Evolutionary conservation across 2,797 vertebrate species (phyloP).

Genomic region (Danio kyathit): DNA sequence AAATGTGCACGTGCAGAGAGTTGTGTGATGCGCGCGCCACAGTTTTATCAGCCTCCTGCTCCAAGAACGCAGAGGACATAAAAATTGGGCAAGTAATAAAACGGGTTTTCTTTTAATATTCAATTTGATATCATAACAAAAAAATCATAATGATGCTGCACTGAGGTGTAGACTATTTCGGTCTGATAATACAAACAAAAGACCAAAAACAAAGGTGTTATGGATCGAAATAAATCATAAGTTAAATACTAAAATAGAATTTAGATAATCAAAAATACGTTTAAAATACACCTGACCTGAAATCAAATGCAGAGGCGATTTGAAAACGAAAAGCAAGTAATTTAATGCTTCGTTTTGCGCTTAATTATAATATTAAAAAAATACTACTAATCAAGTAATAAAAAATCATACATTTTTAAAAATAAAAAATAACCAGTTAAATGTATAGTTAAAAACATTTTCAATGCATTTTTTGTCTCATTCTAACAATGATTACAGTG

Average conservation of each 20-base stretch:
- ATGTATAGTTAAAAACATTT: not conserved
- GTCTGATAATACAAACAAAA: not conserved
- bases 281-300: not conserved
- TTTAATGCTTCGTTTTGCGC: not conserved
- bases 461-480: not conserved
- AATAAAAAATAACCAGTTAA: not conserved
- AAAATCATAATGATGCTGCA: not conserved
- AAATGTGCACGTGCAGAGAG: slow-evolving; percentile 68
- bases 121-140: not conserved
- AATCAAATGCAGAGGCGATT: not conserved
- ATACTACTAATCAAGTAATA: not conserved
- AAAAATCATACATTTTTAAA: not conserved
- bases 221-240: not conserved
- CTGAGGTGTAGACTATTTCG: not conserved
- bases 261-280: not conserved
- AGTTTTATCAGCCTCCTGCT: slow-evolving; percentile 67
- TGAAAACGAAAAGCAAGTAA: not conserved
- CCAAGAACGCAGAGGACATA: not conserved
- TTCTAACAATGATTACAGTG: slow-evolving; percentile 14
- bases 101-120: not conserved
- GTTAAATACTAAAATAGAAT: not conserved
- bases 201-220: not conserved
- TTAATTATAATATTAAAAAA: not conserved
- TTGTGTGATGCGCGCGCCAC: slow-evolving; percentile 57
- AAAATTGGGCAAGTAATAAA: not conserved